Evolutionary conservation across 2,888 invertebrate genomes (phyloP), one percentile per base, ranked within the genome.

Genomic region (Fragum sueziense): DNA sequence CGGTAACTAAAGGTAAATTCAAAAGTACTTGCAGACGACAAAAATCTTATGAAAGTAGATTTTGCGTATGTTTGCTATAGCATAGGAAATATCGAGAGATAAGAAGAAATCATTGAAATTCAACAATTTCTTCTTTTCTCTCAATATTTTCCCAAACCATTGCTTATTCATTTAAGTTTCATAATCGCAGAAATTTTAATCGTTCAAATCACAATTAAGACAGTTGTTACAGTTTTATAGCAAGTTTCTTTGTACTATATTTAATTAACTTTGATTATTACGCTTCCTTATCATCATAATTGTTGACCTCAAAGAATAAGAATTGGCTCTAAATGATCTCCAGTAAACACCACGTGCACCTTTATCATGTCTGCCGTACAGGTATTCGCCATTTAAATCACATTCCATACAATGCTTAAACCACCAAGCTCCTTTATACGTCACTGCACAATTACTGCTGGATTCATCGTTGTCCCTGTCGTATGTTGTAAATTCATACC

Each of bases 341-440:
- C 68, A 68, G 9, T 47, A 3, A 41, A 68, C 47, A n/a, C 68
- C 68, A 7, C 25, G 22, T 9, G 22, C 20, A 9, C 29, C n/a
- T 3, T 22, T n/a, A 27, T 6, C 11, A 25, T 68, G 68, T 9
- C 17, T 7, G 6, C 68, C 68, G 25, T 22, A 22, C 22, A 68
- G 27, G 27, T 68, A 68, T 27, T 68, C 41, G 25, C 68, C 68
- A 47, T 68, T 68, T 14, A 68, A 34, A 47, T 68, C 25, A 11
- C 9, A 47, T 22, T 22, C 2, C 11, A 25, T 17, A 68, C 68
- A 68, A 25, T n/a, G 11, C 1, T 37, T 47, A 68, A 41, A 68
- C 68, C 68, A 68, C 68, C 68, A 68, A 6, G 68, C 68, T 3
- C 68, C 68, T 27, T 68, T 68, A 47, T 22, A 68, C 9, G 3